Percentiles rank a stretch among this genome's conserved stretches.
Conservation (phyloP, 1,140 invertebrate species). For the Drosophila takahashii region DNA sequence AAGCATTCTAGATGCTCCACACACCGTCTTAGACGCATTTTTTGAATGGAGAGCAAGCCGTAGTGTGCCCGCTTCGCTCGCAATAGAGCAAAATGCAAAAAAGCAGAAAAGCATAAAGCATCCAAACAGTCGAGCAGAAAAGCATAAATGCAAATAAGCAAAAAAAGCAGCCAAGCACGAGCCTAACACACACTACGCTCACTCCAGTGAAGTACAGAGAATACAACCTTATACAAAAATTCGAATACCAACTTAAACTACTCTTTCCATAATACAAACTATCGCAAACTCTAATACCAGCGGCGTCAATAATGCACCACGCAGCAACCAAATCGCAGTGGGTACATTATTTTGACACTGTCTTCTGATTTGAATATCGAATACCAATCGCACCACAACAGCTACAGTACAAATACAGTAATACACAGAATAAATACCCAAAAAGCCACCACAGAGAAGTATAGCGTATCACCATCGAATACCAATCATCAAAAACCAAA, state of each 20-base stretch:
- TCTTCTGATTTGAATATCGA: slow-evolving; percentile 85
- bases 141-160: not conserved
- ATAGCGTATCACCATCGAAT: slow-evolving; percentile 72
- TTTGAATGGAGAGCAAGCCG: slow-evolving; percentile 48
- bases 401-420: slow-evolving; percentile 69
- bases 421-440: slow-evolving; percentile 50
- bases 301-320: slow-evolving; percentile 83
- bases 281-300: slow-evolving; percentile 69
- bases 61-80: slow-evolving; percentile 44
- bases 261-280: slow-evolving; percentile 82
- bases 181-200: slow-evolving; percentile 45
- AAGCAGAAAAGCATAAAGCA: slow-evolving; percentile 18
- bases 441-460: slow-evolving; percentile 71
- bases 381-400: slow-evolving; percentile 74
- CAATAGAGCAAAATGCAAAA: slow-evolving; percentile 11
- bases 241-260: slow-evolving; percentile 57
- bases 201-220: slow-evolving; percentile 52
- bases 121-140: slow-evolving; percentile 11
- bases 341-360: slow-evolving; percentile 85
- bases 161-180: slow-evolving; percentile 27
- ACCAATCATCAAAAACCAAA: slow-evolving; percentile 25
- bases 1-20: slow-evolving; percentile 36
- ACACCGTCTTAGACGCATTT: slow-evolving; percentile 20
- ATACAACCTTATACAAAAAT: slow-evolving; percentile 43
- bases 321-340: slow-evolving; percentile 53